A percentile compares a stretch with the other conserved stretches of the same genome.
phyloP scores from a whole-genome alignment of 2,888 invertebrate species.

The Choristoneura rosaceana region DNA sequence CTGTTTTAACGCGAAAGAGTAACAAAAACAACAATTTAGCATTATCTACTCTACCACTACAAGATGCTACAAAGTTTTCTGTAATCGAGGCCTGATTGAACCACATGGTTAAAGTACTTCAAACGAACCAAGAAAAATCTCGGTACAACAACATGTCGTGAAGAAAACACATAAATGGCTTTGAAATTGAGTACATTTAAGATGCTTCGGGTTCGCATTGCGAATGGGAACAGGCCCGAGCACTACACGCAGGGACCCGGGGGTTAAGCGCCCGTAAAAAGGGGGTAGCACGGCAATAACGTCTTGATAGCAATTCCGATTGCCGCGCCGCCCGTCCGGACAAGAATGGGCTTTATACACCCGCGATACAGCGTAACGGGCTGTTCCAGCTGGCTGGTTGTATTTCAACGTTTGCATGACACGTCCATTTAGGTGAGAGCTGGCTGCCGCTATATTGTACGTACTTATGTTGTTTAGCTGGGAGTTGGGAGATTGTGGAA shows the following conservation, averaged over 20 bases:
- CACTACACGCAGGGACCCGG: conserved; percentile 60
- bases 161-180: conserved; percentile 8
- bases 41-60: too few species aligned
- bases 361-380: background rate
- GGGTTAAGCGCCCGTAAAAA: conserved; percentile 83
- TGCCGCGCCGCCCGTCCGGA: conserved; percentile 51
- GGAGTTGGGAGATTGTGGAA: conserved; percentile 21
- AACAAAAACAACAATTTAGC: too few species aligned
- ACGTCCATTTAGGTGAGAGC: conserved; percentile 68
- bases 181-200: conserved; percentile 2
- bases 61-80: too few species aligned
- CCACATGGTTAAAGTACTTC: too few species aligned
- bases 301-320: conserved; percentile 69
- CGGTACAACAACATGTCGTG: background rate
- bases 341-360: conserved; percentile 48
- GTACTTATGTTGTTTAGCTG: conserved; percentile 39
- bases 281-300: conserved; percentile 75
- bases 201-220: conserved; percentile 44
- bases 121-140: background rate
- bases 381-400: conserved; percentile 41
- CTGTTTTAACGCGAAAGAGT: too few species aligned
- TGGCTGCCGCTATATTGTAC: conserved; percentile 55
- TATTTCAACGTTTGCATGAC: conserved; percentile 64
- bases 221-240: conserved; percentile 51
- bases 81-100: too few species aligned